Conservation (phyloP, 2,113 vertebrate species). For the Sialia sialis region DNA sequence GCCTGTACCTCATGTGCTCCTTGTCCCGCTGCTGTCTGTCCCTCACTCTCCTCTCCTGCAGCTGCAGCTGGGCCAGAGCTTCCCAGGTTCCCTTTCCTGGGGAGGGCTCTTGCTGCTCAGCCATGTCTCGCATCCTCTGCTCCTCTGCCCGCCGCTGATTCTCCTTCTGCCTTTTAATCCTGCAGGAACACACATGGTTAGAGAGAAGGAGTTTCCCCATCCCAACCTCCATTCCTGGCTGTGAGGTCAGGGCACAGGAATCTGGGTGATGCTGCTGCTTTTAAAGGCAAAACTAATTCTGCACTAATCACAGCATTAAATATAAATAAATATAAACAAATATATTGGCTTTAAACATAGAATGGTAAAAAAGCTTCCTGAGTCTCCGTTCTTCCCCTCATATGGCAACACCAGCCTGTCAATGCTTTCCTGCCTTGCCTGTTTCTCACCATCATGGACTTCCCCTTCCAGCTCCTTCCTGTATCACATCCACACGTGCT, state of each 20-base stretch:
- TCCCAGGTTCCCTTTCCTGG: slow-evolving; percentile 63
- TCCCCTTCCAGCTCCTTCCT: neutral
- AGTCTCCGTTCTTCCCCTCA: neutral
- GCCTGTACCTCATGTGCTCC: slow-evolving; percentile 70
- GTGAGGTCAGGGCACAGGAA: neutral
- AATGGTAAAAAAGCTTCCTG: fast-evolving
- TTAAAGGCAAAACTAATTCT: neutral
- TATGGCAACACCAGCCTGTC: neutral
- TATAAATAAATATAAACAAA: neutral
- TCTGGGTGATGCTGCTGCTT: neutral
- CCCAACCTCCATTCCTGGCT: neutral
- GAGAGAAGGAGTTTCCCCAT: neutral
- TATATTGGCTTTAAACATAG: neutral
- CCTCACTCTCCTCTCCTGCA: slow-evolving; percentile 68
- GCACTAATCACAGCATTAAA: neutral
- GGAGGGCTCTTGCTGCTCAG: neutral
- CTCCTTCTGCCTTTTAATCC: slow-evolving; percentile 88
- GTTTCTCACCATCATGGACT: neutral
- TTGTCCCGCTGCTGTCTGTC: slow-evolving; percentile 65
- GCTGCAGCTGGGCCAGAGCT: slow-evolving; percentile 69
- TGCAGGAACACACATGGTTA: neutral
- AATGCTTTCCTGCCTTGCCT: neutral
- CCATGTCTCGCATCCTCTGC: slow-evolving; percentile 48
- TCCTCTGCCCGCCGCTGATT: slow-evolving; percentile 76
- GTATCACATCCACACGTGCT: fast-evolving